Evolutionary conservation across 2,888 invertebrate genomes (phyloP), one percentile per base, ranked within the genome.

Genomic region (Gandaritis pyraliata): DNA sequence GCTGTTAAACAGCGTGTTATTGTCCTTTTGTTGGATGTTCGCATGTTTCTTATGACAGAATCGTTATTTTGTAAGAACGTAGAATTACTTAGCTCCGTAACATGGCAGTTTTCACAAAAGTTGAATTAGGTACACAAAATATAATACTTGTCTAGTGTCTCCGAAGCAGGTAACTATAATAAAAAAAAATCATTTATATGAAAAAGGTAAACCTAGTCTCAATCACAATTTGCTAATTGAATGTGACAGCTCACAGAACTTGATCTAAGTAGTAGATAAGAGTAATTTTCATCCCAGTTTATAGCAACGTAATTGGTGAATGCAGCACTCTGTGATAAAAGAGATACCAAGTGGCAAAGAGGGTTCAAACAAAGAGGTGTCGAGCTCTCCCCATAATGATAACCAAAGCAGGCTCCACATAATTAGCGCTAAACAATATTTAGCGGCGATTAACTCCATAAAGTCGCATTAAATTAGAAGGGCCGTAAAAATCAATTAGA

Each of bases 401-500:
- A 77, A 77, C 77, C 73, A 77, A 80, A 81, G 76, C 79, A 78
- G 81, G 77, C 82, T 80, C 78, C 78, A 79, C 72, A 81, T 80
- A 86, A 88, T 88, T 87, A 83, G 80, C 82, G 80, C 81, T 85
- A 83, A 85, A 81, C 81, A 84, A 83, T 87, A 86, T 84, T 86
- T 83, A 85, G 81, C 81, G 76, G 73, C 82, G 80, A 83, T 86
- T 83, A 83, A 81, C 80, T 77, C 79, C 81, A 83, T 85, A 83
- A 84, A 83, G 82, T 85, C 81, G 75, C 69, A 83, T 88, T 82
- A 82, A 87, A 85, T 88, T 86, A 83, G 82, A 77, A 79, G 78
- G 77, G 83, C 82, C 83, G 84, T 90, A 90, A 90, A 90, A 88
- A 90, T 88, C 89, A 89, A 90, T 90, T 90, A 90, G 81, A 80